Evolutionary conservation across 2,888 invertebrate species (phyloP).

Genomic region (Cephonodes hylas): DNA sequence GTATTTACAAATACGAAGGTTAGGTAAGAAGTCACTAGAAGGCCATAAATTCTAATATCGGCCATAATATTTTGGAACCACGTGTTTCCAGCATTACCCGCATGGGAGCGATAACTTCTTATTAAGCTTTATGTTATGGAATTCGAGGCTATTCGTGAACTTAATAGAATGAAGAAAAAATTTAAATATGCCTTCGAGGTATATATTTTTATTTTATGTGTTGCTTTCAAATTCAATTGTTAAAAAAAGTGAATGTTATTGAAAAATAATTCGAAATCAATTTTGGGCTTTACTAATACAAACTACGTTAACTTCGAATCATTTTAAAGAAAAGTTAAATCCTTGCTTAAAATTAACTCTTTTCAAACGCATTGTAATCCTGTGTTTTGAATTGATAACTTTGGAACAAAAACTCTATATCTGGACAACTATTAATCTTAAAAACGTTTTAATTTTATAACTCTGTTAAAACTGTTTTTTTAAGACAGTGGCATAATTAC

Average conservation of each 20-base stretch:
- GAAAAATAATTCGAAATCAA: not conserved
- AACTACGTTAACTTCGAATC: too few species aligned
- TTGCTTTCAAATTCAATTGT: not conserved
- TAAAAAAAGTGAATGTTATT: not conserved
- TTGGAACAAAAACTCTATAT: too few species aligned
- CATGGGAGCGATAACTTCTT: conserved; percentile 42
- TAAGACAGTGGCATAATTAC: too few species aligned
- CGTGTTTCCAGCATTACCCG: conserved; percentile 35
- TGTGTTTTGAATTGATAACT: too few species aligned
- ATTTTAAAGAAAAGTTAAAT: too few species aligned
- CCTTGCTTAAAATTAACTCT: too few species aligned
- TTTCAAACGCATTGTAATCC: too few species aligned
- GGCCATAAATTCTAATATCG: conserved; percentile 11
- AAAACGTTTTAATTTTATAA: too few species aligned
- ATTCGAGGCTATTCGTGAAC: conserved; percentile 5
- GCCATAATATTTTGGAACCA: conserved; percentile 19
- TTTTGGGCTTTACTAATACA: too few species aligned
- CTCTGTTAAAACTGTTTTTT: too few species aligned
- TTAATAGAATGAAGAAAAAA: conserved; percentile 10
- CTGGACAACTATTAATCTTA: too few species aligned
- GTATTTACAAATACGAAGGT: not conserved
- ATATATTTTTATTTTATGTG: conserved; percentile 2
- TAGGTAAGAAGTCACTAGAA: conserved; percentile 11
- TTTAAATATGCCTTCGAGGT: conserved; percentile 10
- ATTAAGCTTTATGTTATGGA: conserved; percentile 27